A percentile compares a stretch with the other conserved stretches of the same genome.
Evolutionary conservation across 1,140 invertebrate genomes (phyloP).

Genomic region (Papilio polytes): DNA sequence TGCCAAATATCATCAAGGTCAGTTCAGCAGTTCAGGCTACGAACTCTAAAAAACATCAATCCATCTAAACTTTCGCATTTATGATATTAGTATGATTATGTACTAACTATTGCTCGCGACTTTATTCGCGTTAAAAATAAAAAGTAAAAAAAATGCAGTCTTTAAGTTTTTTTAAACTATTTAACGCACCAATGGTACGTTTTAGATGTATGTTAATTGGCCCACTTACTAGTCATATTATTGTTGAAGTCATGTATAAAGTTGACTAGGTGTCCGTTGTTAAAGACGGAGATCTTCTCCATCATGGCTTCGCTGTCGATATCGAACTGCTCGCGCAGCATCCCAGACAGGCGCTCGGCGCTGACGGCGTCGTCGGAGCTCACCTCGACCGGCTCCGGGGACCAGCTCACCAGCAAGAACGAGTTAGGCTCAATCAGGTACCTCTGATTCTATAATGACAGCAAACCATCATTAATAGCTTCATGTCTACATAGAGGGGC

Average conservation of each 20-base stretch:
- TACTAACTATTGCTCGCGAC: too few species aligned
- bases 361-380: slow-evolving; percentile 54
- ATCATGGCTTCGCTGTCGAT: slow-evolving; percentile 61
- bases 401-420: slow-evolving; percentile 57
- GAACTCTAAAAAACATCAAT: too few species aligned
- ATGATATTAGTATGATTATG: too few species aligned
- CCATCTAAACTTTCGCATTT: too few species aligned
- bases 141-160: too few species aligned
- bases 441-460: slow-evolving; percentile 47
- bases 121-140: too few species aligned
- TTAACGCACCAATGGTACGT: too few species aligned
- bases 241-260: slow-evolving; percentile 96
- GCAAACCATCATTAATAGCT: not conserved
- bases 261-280: slow-evolving; percentile 90
- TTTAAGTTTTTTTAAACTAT: too few species aligned
- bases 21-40: too few species aligned
- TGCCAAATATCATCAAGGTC: too few species aligned
- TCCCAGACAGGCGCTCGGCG: slow-evolving; percentile 50
- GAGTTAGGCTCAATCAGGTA: slow-evolving; percentile 50
- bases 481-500: too few species aligned
- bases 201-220: too few species aligned
- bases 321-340: slow-evolving; percentile 66
- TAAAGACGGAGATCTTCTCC: slow-evolving; percentile 87
- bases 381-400: slow-evolving; percentile 57
- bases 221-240: slow-evolving; percentile 88